Base-by-base conservation (phyloP, 1,140 invertebrate genomes). In the Bombus huntii region DNA sequence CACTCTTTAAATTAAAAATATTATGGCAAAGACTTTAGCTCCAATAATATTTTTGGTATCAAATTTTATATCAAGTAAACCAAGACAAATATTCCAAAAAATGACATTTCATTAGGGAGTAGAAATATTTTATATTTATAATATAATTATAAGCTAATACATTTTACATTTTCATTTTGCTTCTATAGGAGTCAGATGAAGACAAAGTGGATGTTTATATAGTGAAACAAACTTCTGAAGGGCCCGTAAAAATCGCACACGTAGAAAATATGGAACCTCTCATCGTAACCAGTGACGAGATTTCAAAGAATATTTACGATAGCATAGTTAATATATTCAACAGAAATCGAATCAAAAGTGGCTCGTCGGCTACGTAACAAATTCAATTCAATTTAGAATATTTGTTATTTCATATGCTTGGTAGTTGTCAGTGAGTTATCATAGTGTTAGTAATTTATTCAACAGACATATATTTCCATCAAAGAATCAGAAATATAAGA, bases 251-350 rank as follows among this genome's bases (percentile, higher is more conserved):
- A 59, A n/a, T 81, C n/a, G 37, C 59, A 9, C 39, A 53, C 1
- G 28, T 76, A 15, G 34, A 70, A 39, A 62, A 70, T 25, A 44
- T 34, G 10, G 8, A 72, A 25, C 65, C 77, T 12, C 53, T 65
- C 4, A 5, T 76, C 4, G 15, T 81, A 18, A 42, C 28, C 8
- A 81, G 31, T 28, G 10, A 57, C 57, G 37, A 76, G 31, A 80
- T 85, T 47, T 73, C 65, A 31, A 47, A 12, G 12, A 31, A 39
- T 3, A 4, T 59, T 18, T 87, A 81, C 53, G 39, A 77, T 31
- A 47, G 28, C 31, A 44, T 82, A 25, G 3, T 47, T 31, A 57
- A n/a, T 2, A 57, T 78, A 44, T 39, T 76, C n/a, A n/a, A 28
- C 8, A 59, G 37, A 53, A 71, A 76, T 18, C 37, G 47, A 25